phyloP scores from a whole-genome alignment of 2,113 vertebrate genomes.

The Taurulus bubalis region DNA sequence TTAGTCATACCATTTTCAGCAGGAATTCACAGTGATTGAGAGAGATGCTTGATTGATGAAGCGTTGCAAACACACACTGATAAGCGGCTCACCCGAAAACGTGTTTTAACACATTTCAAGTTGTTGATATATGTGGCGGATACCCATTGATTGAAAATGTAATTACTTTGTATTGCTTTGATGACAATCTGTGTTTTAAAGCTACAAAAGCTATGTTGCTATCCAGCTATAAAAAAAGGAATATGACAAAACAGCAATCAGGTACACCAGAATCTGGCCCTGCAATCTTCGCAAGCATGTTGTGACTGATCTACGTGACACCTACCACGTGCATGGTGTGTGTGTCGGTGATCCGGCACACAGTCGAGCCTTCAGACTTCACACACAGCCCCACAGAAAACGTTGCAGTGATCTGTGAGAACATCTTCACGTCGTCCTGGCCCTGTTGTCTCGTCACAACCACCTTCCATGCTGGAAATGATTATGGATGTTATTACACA shows the following conservation, averaged over 20 bases:
- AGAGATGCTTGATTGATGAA: background rate
- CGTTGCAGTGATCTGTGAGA: constrained; percentile 51
- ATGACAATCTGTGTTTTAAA: background rate
- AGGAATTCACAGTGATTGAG: background rate
- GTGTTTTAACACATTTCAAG: background rate
- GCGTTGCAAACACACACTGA: background rate
- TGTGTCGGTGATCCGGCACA: constrained; percentile 40
- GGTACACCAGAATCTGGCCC: background rate
- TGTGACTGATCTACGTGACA: background rate
- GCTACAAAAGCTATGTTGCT: background rate
- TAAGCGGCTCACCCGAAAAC: background rate
- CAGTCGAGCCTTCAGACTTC: background rate
- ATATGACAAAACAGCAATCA: background rate
- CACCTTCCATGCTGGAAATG: constrained; percentile 68
- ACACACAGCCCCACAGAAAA: constrained; percentile 69
- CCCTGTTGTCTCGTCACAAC: constrained; percentile 1
- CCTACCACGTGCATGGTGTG: constrained; percentile 69
- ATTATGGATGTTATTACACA: background rate
- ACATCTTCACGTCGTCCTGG: constrained; percentile 37
- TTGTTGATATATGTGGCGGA: background rate
- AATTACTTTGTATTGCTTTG: background rate
- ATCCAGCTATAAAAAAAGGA: background rate
- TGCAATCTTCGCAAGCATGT: background rate
- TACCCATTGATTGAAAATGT: background rate
- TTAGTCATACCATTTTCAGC: background rate